phyloP scores from a whole-genome alignment of 2,797 vertebrate genomes.

The Lycodopsis pacificus region DNA sequence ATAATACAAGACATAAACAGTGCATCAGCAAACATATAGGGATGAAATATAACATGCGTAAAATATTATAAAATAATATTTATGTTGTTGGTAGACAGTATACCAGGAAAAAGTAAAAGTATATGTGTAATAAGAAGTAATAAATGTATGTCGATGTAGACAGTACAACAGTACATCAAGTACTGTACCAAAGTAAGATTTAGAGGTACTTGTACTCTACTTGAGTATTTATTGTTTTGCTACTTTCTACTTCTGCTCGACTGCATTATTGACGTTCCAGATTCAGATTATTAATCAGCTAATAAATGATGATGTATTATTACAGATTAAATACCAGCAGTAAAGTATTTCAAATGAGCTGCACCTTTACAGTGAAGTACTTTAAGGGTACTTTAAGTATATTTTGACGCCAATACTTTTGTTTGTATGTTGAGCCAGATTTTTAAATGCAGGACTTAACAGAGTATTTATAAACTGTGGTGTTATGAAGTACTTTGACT shows the following conservation, averaged over 20 bases:
- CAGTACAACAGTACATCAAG: neutral
- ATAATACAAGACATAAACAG: too few relatives aligned
- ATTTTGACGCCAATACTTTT: neutral
- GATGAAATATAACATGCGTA: too few relatives aligned
- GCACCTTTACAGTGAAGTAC: neutral
- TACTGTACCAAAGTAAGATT: neutral
- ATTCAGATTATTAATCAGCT: neutral
- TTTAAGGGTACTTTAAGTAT: neutral
- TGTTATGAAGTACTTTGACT: neutral
- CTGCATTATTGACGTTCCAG: too few relatives aligned
- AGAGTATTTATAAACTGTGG: neutral
- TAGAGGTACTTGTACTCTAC: neutral
- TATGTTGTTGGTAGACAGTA: too few relatives aligned
- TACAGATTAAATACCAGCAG: too few relatives aligned
- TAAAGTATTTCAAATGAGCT: too few relatives aligned
- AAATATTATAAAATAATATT: too few relatives aligned
- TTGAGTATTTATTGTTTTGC: neutral
- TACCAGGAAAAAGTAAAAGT: too few relatives aligned
- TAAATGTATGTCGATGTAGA: neutral
- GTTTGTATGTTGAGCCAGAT: neutral
- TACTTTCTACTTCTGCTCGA: too few relatives aligned
- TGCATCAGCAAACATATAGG: too few relatives aligned
- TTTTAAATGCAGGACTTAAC: too few relatives aligned
- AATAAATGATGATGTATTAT: neutral
- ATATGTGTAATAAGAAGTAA: too few relatives aligned